A percentile compares a stretch with the other conserved stretches of the same genome.
Evolutionary conservation across 2,888 invertebrate species (phyloP).

Genomic region (Mythimna lalbum): DNA sequence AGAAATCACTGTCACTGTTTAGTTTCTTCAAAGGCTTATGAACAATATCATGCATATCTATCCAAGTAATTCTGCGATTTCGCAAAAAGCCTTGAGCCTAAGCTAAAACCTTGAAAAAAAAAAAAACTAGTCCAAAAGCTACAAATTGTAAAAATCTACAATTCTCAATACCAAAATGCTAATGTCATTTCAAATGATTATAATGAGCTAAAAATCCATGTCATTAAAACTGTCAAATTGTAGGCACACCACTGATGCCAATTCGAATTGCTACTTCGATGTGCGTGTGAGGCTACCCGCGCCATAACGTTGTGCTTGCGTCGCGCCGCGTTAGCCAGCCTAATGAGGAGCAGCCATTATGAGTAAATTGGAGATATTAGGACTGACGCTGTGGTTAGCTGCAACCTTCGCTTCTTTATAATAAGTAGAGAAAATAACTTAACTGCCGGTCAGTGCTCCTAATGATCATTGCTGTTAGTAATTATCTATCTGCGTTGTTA

Average conservation of each 20-base stretch:
- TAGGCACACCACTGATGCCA: conserved; percentile 29
- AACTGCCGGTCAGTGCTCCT: conserved; percentile 39
- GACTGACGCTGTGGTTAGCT: conserved; percentile 52
- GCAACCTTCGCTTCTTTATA: conserved; percentile 57
- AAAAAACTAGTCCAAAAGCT: not conserved
- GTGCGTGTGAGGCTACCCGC: conserved; percentile 47
- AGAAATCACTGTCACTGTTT: not conserved
- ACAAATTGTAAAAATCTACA: not conserved
- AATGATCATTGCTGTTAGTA: conserved; percentile 18
- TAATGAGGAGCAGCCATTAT: conserved; percentile 54
- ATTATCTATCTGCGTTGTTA: conserved; percentile 20
- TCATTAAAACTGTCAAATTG: conserved; percentile 17
- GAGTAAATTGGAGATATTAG: conserved; percentile 58
- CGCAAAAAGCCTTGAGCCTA: not conserved
- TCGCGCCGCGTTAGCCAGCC: conserved; percentile 50
- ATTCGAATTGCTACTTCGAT: conserved; percentile 32
- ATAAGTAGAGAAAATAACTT: conserved; percentile 54
- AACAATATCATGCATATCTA: not conserved
- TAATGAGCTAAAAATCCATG: conserved; percentile 13
- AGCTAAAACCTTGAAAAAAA: not conserved
- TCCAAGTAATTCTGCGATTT: not conserved
- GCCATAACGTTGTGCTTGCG: conserved; percentile 54
- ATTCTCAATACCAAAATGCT: not conserved
- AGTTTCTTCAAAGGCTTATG: not conserved
- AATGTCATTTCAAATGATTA: conserved; percentile 3